Percentiles rank a stretch among this genome's conserved stretches.
Conservation (phyloP, 23 tunicate species). For the Ascidia mentula region DNA sequence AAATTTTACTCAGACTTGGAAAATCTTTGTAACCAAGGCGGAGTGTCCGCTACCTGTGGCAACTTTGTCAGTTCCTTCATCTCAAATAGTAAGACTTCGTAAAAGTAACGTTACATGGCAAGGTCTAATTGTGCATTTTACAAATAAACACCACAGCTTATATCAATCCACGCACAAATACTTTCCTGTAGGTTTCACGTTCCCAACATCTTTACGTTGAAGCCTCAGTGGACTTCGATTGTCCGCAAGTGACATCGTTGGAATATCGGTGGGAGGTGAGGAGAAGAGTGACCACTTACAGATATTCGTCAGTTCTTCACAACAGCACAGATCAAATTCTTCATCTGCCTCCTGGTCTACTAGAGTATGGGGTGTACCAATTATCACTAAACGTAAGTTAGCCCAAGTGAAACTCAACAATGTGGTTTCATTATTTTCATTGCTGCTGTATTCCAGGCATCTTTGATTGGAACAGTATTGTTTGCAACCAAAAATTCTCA, state of each 20-base stretch:
- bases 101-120: too few relatives aligned
- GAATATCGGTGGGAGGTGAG: slow-evolving; percentile 37
- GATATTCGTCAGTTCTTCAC: background rate
- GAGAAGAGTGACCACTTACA: background rate
- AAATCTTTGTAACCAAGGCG: background rate
- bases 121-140: too few relatives aligned
- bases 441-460: slow-evolving; percentile 25
- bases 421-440: background rate
- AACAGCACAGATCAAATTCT: slow-evolving; percentile 16
- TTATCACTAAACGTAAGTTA: slow-evolving; percentile 36
- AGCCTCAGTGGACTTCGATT: slow-evolving; percentile 28
- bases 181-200: slow-evolving; percentile 1
- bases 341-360: slow-evolving; percentile 18
- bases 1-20: background rate
- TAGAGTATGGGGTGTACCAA: slow-evolving; percentile 16
- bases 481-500: background rate
- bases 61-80: background rate
- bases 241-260: slow-evolving; percentile 24
- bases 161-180: background rate
- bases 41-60: background rate
- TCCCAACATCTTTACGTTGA: slow-evolving; percentile 32
- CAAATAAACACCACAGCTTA: too few relatives aligned
- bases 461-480: slow-evolving; percentile 33
- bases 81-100: background rate
- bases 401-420: background rate